Base-by-base conservation (phyloP, 2,797 vertebrate genomes). In the Podarcis siculus region DNA sequence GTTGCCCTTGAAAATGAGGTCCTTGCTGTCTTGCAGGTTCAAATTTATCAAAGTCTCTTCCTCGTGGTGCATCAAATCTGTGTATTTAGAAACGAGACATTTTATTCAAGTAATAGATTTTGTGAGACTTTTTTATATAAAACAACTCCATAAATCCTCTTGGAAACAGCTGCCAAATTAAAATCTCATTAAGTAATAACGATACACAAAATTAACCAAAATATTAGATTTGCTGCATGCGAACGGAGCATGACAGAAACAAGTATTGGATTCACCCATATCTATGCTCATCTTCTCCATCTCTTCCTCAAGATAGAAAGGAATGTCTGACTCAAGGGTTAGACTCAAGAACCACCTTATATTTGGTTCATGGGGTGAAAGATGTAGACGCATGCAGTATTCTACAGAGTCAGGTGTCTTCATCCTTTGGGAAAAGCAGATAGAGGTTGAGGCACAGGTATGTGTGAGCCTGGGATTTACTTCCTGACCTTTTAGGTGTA, bases 31-130 rank as follows among this genome's bases (percentile, higher is more conserved):
- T 97, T 79, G 96, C 96, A 75, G 96, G 94, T 97, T 97, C 97
- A 93, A 98, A 98, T 91, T 97, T 96, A n/a, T 96, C 96, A 7
- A 95, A 93, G 30, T 96, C 94, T 92, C 95, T 97, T 92, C 96
- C 97, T 95, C 96, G 96, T 90, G 98, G 97, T 87, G 97, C 97
- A 90, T 98, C 97, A 97, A 99, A 99, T 93, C 98, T 98, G 92
- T 27, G 95, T 90, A 93, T 86, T 87, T 95, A 94, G 92, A 76
- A 96, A 95, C 0, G 0, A 87, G 35, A 87, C 89, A 94, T 95
- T 95, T 94, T 82, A 92, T 69, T 94, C 89, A 95, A 95, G 82
- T 35, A 91, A 89, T 0, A 64, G 0, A 0, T 83, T 6, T 87
- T 35, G 83, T 87, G 49, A 67, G 88, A 93, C 0, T 6, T 69